phyloP scores from a whole-genome alignment of 2,888 invertebrate species.

The Hirtodrosophila confusa region DNA sequence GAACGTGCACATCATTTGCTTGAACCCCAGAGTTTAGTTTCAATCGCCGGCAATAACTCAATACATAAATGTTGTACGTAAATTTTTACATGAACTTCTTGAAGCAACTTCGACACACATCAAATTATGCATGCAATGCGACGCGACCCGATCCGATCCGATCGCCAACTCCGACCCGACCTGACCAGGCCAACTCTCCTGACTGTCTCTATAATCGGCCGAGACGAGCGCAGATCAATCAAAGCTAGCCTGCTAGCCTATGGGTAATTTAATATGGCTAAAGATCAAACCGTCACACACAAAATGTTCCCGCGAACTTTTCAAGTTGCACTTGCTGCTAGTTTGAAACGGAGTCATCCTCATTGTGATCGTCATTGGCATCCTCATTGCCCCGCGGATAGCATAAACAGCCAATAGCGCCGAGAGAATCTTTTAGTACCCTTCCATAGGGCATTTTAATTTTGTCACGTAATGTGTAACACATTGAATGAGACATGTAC shows the following conservation, averaged over 20 bases:
- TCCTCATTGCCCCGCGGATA: constrained; percentile 32
- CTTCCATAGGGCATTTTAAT: constrained; percentile 7
- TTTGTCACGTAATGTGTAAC: too few species aligned
- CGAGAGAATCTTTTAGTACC: constrained; percentile 25
- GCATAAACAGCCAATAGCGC: constrained; percentile 61
- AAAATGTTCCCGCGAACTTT: constrained; percentile 79
- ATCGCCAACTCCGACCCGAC: constrained; percentile 34
- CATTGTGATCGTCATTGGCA: constrained; percentile 25
- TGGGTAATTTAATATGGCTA: constrained; percentile 80
- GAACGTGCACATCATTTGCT: constrained; percentile 68
- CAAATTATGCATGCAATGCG: constrained; percentile 74
- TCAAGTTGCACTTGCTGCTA: constrained; percentile 67
- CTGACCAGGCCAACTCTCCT: constrained; percentile 47
- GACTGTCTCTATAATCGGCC: constrained; percentile 66
- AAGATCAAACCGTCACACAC: constrained; percentile 72
- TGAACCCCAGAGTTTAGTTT: constrained; percentile 42
- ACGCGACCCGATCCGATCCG: constrained; percentile 53
- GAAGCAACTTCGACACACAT: constrained; percentile 70
- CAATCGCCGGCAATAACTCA: constrained; percentile 78
- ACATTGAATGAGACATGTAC: too few species aligned
- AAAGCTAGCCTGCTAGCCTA: constrained; percentile 61
- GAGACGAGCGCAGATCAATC: constrained; percentile 75
- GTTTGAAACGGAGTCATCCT: constrained; percentile 43
- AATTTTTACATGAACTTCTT: constrained; percentile 44
- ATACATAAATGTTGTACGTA: constrained; percentile 43